These are phyloP conservation scores for Monoplex corrugatus DNA, from an alignment of 2,888 invertebrate genomes.

Conservation along the genomic window DNA sequence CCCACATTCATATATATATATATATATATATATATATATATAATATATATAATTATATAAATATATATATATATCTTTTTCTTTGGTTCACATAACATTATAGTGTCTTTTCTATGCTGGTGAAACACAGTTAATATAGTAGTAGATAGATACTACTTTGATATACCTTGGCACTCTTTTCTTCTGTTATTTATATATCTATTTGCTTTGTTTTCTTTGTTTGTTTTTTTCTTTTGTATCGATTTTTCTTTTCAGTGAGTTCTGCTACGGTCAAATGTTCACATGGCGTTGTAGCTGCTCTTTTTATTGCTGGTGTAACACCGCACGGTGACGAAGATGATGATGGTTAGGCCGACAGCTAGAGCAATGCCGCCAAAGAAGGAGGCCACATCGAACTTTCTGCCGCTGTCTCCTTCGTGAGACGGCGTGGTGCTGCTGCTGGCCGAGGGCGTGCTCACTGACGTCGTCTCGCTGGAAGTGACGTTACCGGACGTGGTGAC, in stretches of 20 bases:
- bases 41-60: too few species aligned
- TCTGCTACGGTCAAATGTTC: not conserved
- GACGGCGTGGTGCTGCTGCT: not conserved
- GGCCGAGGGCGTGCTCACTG: not conserved
- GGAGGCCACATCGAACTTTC: conserved; percentile 29
- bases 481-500: not conserved
- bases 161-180: too few species aligned
- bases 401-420: not conserved
- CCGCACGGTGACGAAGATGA: not conserved
- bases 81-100: not conserved
- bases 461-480: not conserved
- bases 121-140: too few species aligned
- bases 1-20: too few species aligned
- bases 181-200: not conserved
- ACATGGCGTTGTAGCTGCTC: conserved; percentile 22
- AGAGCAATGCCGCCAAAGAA: conserved; percentile 24
- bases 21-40: too few species aligned
- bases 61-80: too few species aligned
- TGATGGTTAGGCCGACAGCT: not conserved
- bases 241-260: not conserved
- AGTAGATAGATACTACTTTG: too few species aligned
- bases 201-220: not conserved
- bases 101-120: not conserved
- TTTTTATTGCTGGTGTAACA: not conserved
- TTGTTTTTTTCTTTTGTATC: not conserved